Percentiles rank a stretch among this genome's conserved stretches.
Conservation (phyloP, 2,888 invertebrate species). For the Stegana nigrithorax region DNA sequence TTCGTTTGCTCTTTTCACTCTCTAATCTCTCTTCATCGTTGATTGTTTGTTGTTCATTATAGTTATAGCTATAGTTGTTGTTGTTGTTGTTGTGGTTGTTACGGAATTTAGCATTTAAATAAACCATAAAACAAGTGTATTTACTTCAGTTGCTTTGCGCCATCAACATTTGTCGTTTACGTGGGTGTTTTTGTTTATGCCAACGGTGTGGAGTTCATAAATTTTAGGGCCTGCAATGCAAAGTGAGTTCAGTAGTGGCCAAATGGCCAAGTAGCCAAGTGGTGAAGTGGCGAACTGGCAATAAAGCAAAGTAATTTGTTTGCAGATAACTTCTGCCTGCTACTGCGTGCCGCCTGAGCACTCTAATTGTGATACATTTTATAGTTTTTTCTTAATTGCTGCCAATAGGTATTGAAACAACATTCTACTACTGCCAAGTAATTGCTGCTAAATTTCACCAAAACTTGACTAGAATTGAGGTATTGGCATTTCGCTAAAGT, state of each 20-base stretch:
- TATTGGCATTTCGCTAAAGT: too few relatives aligned
- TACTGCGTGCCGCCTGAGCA: background rate
- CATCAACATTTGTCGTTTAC: background rate
- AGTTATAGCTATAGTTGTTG: too few relatives aligned
- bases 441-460: too few relatives aligned
- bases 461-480: too few relatives aligned
- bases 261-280: background rate
- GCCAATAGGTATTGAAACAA: too few relatives aligned
- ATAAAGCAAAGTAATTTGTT: conserved; percentile 15
- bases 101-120: conserved; percentile 45
- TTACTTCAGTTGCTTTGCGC: conserved; percentile 57
- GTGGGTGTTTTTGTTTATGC: too few relatives aligned
- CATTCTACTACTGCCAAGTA: too few relatives aligned
- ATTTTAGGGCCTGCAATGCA: background rate
- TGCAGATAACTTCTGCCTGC: background rate
- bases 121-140: conserved; percentile 60
- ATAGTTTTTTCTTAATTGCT: conserved; percentile 37
- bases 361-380: conserved; percentile 55
- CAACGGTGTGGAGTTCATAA: background rate
- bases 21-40: background rate
- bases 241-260: background rate
- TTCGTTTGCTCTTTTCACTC: background rate
- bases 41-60: conserved; percentile 16
- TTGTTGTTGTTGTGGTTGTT: conserved; percentile 27
- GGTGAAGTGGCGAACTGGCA: background rate